A percentile compares a stretch with the other conserved stretches of the same genome.
Evolutionary conservation across 2,888 invertebrate genomes (phyloP).

Genomic region (Tetropium fuscum): DNA sequence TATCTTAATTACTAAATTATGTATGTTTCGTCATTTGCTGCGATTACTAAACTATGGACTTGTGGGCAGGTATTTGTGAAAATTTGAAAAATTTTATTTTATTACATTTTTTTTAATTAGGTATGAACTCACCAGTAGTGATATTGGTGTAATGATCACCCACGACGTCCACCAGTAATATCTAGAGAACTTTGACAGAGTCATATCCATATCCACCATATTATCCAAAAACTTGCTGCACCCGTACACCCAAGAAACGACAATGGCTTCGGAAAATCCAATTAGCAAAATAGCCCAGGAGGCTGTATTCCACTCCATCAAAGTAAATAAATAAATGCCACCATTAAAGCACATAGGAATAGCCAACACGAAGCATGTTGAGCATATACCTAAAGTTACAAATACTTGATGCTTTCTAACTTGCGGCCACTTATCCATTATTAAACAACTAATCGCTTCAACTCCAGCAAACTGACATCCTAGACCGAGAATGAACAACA

Average conservation of each 20-base stretch:
- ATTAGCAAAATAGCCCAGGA: slow-evolving; percentile 81
- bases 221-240: slow-evolving; percentile 71
- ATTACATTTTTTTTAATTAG: too few relatives aligned
- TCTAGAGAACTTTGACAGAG: slow-evolving; percentile 70
- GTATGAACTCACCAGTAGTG: slow-evolving; percentile 76
- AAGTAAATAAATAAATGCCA: slow-evolving; percentile 78
- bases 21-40: too few relatives aligned
- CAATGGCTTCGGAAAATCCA: slow-evolving; percentile 75
- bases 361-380: slow-evolving; percentile 75
- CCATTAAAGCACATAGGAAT: slow-evolving; percentile 82
- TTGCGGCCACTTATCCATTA: slow-evolving; percentile 75
- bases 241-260: slow-evolving; percentile 79
- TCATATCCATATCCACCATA: slow-evolving; percentile 74
- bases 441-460: slow-evolving; percentile 77
- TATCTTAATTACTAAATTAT: too few relatives aligned
- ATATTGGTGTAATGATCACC: slow-evolving; percentile 77
- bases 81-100: too few relatives aligned
- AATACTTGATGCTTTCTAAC: slow-evolving; percentile 72
- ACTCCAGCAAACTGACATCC: slow-evolving; percentile 81
- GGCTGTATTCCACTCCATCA: slow-evolving; percentile 83
- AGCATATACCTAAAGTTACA: slow-evolving; percentile 76
- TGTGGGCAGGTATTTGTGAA: too few relatives aligned
- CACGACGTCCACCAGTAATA: slow-evolving; percentile 81
- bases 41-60: too few relatives aligned
- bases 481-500: slow-evolving; percentile 78